Evolutionary conservation across 2,113 vertebrate species (phyloP).

Genomic region (Hypanus sabinus): DNA sequence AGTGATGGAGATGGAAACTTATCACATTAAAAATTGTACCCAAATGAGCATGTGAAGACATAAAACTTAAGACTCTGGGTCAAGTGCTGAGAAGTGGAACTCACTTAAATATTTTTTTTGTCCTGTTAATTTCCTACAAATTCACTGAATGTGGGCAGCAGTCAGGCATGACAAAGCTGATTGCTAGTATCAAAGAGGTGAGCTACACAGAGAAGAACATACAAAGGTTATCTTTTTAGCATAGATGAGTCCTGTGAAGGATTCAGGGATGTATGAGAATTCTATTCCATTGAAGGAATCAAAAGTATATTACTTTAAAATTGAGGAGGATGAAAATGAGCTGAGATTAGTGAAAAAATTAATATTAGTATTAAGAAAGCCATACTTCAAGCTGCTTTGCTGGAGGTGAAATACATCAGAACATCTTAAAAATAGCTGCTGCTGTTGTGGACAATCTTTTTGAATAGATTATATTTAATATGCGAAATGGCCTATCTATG

Average conservation of each 20-base stretch:
- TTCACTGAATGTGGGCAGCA: neutral
- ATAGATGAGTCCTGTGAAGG: no score
- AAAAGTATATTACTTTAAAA: neutral
- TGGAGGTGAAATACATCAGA: neutral
- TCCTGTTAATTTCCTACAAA: neutral
- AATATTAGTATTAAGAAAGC: neutral
- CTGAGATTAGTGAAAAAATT: neutral
- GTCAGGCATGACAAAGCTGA: neutral
- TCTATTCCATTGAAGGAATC: neutral
- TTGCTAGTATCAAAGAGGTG: neutral
- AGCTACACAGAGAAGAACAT: neutral
- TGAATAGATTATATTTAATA: neutral
- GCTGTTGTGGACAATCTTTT: neutral
- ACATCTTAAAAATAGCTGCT: neutral
- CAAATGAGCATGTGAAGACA: no score
- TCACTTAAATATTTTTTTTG: no score
- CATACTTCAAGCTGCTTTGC: neutral
- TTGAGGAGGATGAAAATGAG: neutral
- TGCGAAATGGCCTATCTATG: neutral
- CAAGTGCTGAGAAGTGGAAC: no score
- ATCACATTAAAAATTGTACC: no score
- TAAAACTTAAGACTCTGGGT: no score
- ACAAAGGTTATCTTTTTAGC: neutral
- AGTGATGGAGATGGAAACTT: no score
- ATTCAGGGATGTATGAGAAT: neutral